These are phyloP conservation scores for Charanyca ferruginea DNA, from an alignment of 2,888 invertebrate species.

Conservation along the genomic window DNA sequence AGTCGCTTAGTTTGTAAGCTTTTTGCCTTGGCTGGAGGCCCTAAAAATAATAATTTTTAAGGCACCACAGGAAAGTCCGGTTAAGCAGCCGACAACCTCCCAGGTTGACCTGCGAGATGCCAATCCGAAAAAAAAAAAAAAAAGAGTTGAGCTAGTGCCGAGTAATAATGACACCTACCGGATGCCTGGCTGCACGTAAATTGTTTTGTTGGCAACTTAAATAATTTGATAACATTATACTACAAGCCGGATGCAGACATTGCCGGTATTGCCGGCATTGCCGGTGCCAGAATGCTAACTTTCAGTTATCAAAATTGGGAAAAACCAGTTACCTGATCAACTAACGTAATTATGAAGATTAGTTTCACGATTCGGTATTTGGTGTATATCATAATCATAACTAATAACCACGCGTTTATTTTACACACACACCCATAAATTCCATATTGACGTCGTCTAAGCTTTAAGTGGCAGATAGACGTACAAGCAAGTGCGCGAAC, in stretches of 20 bases:
- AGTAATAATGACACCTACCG: slow-evolving; percentile 70
- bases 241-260: slow-evolving; percentile 57
- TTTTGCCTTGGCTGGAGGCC: too few species aligned
- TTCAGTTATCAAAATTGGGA: slow-evolving; percentile 64
- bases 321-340: slow-evolving; percentile 56
- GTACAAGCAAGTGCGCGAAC: too few species aligned
- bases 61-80: too few species aligned
- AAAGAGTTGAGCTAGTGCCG: slow-evolving; percentile 68
- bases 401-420: slow-evolving; percentile 20
- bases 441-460: slow-evolving; percentile 10
- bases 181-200: slow-evolving; percentile 67
- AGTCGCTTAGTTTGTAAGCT: too few species aligned
- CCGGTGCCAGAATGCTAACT: slow-evolving; percentile 65
- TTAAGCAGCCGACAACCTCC: too few species aligned
- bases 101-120: too few species aligned
- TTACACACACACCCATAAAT: neutral
- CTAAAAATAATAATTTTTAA: too few species aligned
- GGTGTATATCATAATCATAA: slow-evolving; percentile 24
- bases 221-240: slow-evolving; percentile 61
- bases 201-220: slow-evolving; percentile 60
- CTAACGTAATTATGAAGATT: slow-evolving; percentile 56
- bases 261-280: too few species aligned
- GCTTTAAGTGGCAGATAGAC: neutral
- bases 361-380: too few species aligned
- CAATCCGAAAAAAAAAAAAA: too few species aligned